Percentiles rank a stretch among this genome's conserved stretches.
Conservation (phyloP, 1,140 invertebrate genomes). For the Bombus cullumanus region DNA sequence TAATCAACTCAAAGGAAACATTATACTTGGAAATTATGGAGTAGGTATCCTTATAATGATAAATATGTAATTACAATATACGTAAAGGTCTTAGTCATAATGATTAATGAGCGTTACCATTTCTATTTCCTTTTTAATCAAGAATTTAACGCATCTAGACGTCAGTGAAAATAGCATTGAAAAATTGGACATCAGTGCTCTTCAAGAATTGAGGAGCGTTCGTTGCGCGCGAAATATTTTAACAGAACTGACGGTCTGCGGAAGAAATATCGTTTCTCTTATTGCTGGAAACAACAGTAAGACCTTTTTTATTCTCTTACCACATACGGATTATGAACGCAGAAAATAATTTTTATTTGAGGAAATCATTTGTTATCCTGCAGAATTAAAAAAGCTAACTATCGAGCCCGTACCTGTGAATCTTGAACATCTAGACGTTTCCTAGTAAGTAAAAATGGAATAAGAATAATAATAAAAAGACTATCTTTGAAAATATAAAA, state of each 20-base stretch:
- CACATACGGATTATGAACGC: not conserved
- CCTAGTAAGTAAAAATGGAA: constrained; percentile 83
- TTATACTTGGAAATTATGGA: constrained; percentile 92
- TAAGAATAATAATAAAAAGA: not conserved
- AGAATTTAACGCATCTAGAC: constrained; percentile 89
- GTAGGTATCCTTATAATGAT: constrained; percentile 82
- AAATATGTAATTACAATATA: not conserved
- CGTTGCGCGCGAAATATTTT: constrained; percentile 89
- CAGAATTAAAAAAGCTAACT: constrained; percentile 87
- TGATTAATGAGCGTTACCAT: constrained; percentile 9
- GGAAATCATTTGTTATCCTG: not conserved
- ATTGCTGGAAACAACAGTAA: constrained; percentile 90
- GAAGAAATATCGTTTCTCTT: constrained; percentile 86
- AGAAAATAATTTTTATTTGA: not conserved
- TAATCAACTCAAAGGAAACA: constrained; percentile 91
- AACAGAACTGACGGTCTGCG: constrained; percentile 87
- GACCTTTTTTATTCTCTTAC: constrained; percentile 48
- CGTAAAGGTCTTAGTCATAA: not conserved
- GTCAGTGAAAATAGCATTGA: constrained; percentile 92
- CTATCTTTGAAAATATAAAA: not conserved
- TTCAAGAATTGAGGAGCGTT: constrained; percentile 87
- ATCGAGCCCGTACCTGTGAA: constrained; percentile 86
- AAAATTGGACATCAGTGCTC: constrained; percentile 88
- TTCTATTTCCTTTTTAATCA: constrained; percentile 47
- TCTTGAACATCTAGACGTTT: constrained; percentile 89